A percentile compares a stretch with the other conserved stretches of the same genome.
These are phyloP conservation scores for Aplochiton taeniatus DNA, from an alignment of 2,797 vertebrate genomes.

Conservation along the genomic window DNA sequence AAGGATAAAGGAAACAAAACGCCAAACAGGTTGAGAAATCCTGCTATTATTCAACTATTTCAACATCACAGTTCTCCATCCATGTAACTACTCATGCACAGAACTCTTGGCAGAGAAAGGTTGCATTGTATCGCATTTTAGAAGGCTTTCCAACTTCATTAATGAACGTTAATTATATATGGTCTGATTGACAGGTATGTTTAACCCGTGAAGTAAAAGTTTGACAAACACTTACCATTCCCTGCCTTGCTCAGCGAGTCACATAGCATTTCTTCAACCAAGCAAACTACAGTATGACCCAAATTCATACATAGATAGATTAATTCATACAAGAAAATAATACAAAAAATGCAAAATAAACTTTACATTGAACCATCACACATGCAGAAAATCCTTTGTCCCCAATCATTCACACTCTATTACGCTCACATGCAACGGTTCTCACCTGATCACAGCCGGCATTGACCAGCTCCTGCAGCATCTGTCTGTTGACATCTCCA, in stretches of 20 bases:
- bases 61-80: conserved; percentile 31
- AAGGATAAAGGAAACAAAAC: conserved; percentile 5
- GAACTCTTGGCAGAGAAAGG: conserved; percentile 33
- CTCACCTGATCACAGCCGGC: conserved; percentile 95
- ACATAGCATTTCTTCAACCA: background rate
- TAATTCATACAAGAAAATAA: no score
- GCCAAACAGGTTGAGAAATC: conserved; percentile 43
- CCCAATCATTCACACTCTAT: background rate
- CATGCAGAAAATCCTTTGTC: background rate
- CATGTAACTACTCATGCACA: conserved; percentile 20
- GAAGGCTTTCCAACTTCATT: conserved; percentile 24
- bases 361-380: background rate
- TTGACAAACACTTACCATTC: no score
- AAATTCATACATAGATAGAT: no score
- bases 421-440: background rate
- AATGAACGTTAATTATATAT: conserved; percentile 4
- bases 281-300: no score
- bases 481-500: conserved; percentile 93
- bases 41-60: conserved; percentile 56
- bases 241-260: background rate
- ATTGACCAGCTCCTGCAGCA: conserved; percentile 96
- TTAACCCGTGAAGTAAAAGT: no score
- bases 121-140: conserved; percentile 37
- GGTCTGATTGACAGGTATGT: background rate
- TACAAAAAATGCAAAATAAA: background rate